Evolutionary conservation across 2,888 invertebrate genomes (phyloP).

Genomic region (Drosophila anomelani): DNA sequence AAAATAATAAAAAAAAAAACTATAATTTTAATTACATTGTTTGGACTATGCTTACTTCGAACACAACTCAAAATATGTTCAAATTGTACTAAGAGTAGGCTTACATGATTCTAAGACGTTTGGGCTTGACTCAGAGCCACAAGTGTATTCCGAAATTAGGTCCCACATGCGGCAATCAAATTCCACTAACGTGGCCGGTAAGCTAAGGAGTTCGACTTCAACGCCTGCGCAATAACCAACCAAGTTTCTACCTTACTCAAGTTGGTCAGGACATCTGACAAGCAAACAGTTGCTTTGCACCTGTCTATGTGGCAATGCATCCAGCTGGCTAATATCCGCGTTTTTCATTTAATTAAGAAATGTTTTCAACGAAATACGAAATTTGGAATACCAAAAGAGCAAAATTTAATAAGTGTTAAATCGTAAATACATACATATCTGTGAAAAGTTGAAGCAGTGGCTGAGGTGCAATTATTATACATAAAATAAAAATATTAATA

Average conservation of each 20-base stretch:
- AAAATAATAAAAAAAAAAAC: no score
- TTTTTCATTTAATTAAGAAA: not conserved
- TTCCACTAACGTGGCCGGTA: conserved; percentile 3
- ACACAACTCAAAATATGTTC: not conserved
- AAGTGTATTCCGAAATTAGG: conserved; percentile 13
- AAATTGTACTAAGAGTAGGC: not conserved
- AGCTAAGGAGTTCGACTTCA: conserved; percentile 13
- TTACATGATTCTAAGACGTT: not conserved
- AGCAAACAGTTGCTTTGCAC: conserved; percentile 38
- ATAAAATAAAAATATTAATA: not conserved
- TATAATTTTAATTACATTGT: not conserved
- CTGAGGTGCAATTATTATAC: not conserved
- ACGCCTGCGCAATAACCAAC: conserved; percentile 39
- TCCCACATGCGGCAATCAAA: conserved; percentile 19
- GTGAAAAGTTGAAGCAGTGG: conserved; percentile 2
- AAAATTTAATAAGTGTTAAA: conserved; percentile 19
- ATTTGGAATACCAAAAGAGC: conserved; percentile 10
- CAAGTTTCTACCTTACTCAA: not conserved
- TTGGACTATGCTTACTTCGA: not conserved
- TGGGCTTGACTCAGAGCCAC: conserved; percentile 20
- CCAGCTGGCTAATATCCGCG: not conserved
- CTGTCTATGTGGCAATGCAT: conserved; percentile 29
- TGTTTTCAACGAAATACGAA: conserved; percentile 27
- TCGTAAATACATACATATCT: not conserved
- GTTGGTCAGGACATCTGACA: conserved; percentile 16